Base-by-base conservation (phyloP, 2,797 vertebrate species). In the Gallinago solitaria region DNA sequence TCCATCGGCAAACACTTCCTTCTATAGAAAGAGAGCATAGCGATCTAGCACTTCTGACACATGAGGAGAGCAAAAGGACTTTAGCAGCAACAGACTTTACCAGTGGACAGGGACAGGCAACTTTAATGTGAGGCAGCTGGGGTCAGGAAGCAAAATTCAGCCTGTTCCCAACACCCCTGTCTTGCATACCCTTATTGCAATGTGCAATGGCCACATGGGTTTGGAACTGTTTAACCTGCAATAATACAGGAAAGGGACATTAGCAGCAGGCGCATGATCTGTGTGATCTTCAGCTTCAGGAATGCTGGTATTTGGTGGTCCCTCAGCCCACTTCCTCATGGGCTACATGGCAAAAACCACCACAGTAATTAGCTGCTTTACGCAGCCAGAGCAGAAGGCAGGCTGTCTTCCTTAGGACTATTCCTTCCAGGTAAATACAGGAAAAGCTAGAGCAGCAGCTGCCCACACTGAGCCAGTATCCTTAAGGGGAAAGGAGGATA, bases 261-360 rank as follows among this genome's bases (percentile, higher is more conserved):
- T 37, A 68, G 63, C 71, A 32, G 35, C 28, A 11, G 74, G 41
- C n/a, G 18, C 59, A 1, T 1, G 37, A 81, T 43, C 45, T 0
- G 0, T 1, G 1, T 76, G 73, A 95, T 2, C 59, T 70, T 4
- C 51, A 60, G 60, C 56, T 68, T 45, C 90, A 93, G 77, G 93
- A 91, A 95, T 63, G 83, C 81, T 17, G 56, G 47, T 53, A 30
- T 16, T 3, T 2, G 21, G 91, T 41, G 91, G 95, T 88, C 89
- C 60, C 83, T 64, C 70, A 80, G 83, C 74, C 95, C 90, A 83
- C 94, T 93, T 96, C 93, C 95, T 94, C 41, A 9, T 3, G 1
- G 69, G 75, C 77, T 63, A 80, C 70, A 47, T 2, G 2, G 57
- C 70, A 74, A 45, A 67, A 90, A n/a, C 35, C 70, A 67, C 15